A percentile compares a stretch with the other conserved stretches of the same genome.
Evolutionary conservation across 2,888 invertebrate genomes (phyloP).

Genomic region (Mesorhabditis sp.): DNA sequence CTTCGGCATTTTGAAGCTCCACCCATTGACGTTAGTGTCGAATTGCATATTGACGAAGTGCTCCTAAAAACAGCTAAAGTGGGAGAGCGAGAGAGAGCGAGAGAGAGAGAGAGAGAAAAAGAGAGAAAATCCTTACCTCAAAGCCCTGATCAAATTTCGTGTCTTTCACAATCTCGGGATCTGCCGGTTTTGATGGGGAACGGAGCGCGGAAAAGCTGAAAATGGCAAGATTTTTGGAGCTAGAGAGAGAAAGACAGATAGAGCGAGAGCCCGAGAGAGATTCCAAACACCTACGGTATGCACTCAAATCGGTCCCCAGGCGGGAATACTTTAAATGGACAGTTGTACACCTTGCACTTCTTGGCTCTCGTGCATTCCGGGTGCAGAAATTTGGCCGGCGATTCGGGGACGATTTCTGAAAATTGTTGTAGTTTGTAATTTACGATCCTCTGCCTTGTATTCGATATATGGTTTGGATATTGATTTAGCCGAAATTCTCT

Average conservation of each 20-base stretch:
- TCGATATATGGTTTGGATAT: no score
- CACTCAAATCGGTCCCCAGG: slow-evolving; percentile 36
- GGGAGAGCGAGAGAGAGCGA: no score
- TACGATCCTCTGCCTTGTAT: no score
- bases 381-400: slow-evolving; percentile 38
- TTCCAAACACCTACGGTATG: slow-evolving; percentile 30
- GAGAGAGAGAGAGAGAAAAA: no score
- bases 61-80: slow-evolving; percentile 31
- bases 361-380: slow-evolving; percentile 27
- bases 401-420: no score
- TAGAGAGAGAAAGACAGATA: no score
- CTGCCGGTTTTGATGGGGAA: slow-evolving; percentile 16
- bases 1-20: slow-evolving; percentile 39
- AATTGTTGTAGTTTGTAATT: no score
- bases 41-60: slow-evolving; percentile 52
- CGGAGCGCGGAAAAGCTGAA: background rate
- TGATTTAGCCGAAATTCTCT: no score
- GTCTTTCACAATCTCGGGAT: slow-evolving; percentile 26
- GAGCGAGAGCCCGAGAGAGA: no score
- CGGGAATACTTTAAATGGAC: slow-evolving; percentile 38
- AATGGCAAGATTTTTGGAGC: no score
- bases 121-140: no score
- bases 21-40: slow-evolving; percentile 49
- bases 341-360: slow-evolving; percentile 39
- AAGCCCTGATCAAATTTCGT: slow-evolving; percentile 22